A percentile compares a stretch with the other conserved stretches of the same genome.
Conservation (phyloP, 2,113 vertebrate species). For the Scytalopus superciliaris region DNA sequence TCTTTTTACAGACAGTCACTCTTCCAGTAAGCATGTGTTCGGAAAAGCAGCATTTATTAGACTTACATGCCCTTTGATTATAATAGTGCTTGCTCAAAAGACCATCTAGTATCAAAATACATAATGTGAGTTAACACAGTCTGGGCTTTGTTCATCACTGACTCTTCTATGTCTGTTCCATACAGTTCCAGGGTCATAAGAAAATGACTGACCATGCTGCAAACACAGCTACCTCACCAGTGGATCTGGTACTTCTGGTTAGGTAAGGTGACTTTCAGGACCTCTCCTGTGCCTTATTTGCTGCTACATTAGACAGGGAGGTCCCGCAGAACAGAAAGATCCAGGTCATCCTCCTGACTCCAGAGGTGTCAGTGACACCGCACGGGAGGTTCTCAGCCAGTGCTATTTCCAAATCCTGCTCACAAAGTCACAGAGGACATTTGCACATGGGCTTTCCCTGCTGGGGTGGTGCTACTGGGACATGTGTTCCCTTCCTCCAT, state of each 20-base stretch:
- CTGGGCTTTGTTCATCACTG: background rate
- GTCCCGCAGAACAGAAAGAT: background rate
- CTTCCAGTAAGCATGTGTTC: background rate
- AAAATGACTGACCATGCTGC: background rate
- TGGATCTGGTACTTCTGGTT: background rate
- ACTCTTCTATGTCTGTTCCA: background rate
- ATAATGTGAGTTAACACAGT: background rate
- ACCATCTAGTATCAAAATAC: background rate
- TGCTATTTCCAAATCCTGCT: background rate
- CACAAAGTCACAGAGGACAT: conserved; percentile 42
- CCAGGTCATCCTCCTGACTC: background rate
- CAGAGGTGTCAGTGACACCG: background rate
- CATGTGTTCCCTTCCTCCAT: accelerated
- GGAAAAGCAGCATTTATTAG: background rate
- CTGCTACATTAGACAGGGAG: background rate
- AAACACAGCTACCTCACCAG: background rate
- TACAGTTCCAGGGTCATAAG: background rate
- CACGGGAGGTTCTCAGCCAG: background rate
- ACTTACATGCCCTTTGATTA: background rate
- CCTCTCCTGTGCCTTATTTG: background rate
- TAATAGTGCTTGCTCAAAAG: background rate
- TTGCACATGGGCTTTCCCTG: background rate
- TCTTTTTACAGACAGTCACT: background rate
- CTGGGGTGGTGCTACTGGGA: background rate
- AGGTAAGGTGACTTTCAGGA: background rate